A percentile compares a stretch with the other conserved stretches of the same genome.
phyloP scores from a whole-genome alignment of 1,140 invertebrate species.

The Carposina sasakii region DNA sequence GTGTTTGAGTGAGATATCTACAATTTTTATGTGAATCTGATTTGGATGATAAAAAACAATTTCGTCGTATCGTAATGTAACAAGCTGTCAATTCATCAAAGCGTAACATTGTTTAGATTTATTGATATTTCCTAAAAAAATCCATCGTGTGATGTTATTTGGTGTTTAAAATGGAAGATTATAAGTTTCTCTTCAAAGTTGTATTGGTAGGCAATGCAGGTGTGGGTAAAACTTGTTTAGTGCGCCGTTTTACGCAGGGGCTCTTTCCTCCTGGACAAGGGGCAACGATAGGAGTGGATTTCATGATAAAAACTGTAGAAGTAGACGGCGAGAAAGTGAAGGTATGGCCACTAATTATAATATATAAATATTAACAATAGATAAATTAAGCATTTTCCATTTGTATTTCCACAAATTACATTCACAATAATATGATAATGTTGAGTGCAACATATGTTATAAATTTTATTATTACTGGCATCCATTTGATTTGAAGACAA shows the following conservation, averaged over 20 bases:
- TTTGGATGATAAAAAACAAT: no score
- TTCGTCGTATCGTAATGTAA: constrained; percentile 41
- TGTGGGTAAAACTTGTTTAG: constrained; percentile 95
- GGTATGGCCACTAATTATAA: constrained; percentile 72
- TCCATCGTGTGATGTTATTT: constrained; percentile 51
- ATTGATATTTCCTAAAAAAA: constrained; percentile 39
- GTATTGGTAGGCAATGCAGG: constrained; percentile 96
- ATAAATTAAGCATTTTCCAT: no score
- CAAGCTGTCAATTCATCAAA: constrained; percentile 53
- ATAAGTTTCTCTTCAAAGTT: constrained; percentile 98
- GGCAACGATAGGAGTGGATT: constrained; percentile 99
- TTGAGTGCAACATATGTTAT: no score
- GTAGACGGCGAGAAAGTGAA: constrained; percentile 99
- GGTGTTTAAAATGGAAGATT: constrained; percentile 89
- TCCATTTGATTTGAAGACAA: no score
- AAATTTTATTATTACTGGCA: no score
- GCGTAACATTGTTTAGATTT: constrained; percentile 53
- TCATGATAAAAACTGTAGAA: constrained; percentile 99
- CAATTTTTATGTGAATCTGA: no score
- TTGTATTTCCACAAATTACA: no score
- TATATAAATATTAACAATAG: no score
- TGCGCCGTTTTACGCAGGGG: constrained; percentile 92
- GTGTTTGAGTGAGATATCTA: no score
- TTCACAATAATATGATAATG: no score
- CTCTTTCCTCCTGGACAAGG: constrained; percentile 97